A percentile compares a stretch with the other conserved stretches of the same genome.
Evolutionary conservation across 2,888 invertebrate species (phyloP).

Genomic region (Coelopa pilipes): DNA sequence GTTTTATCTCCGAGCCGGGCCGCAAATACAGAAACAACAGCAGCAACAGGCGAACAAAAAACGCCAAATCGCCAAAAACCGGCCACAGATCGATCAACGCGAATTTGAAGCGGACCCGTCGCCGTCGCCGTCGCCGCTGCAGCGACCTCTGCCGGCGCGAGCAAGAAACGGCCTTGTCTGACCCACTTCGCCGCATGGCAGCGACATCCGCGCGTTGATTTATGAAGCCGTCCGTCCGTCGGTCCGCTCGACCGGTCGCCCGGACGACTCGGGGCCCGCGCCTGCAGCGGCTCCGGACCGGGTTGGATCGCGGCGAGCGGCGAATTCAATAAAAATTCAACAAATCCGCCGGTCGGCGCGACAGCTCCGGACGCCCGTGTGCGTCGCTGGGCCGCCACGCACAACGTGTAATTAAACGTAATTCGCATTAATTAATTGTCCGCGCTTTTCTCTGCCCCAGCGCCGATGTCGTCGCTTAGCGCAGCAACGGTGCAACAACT

Average conservation of each 20-base stretch:
- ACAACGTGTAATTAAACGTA: slow-evolving; percentile 12
- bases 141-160: slow-evolving; percentile 19
- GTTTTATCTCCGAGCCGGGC: too few species aligned
- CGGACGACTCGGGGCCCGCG: background rate
- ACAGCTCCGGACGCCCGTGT: too few species aligned
- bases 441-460: background rate
- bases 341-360: background rate
- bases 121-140: background rate
- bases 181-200: slow-evolving; percentile 59
- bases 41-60: background rate
- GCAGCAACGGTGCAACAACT: too few species aligned
- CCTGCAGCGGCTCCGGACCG: background rate
- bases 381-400: too few species aligned
- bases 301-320: too few species aligned
- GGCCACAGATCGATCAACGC: background rate
- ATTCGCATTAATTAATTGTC: slow-evolving; percentile 25
- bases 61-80: background rate
- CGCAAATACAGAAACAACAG: background rate
- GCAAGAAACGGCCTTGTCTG: slow-evolving; percentile 61
- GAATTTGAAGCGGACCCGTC: slow-evolving; percentile 2
- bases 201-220: slow-evolving; percentile 56
- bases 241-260: too few species aligned
- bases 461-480: background rate
- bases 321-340: slow-evolving; percentile 15
- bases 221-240: slow-evolving; percentile 37